Conservation (phyloP, 1,140 invertebrate genomes). For the Thaumatotibia leucotreta region DNA sequence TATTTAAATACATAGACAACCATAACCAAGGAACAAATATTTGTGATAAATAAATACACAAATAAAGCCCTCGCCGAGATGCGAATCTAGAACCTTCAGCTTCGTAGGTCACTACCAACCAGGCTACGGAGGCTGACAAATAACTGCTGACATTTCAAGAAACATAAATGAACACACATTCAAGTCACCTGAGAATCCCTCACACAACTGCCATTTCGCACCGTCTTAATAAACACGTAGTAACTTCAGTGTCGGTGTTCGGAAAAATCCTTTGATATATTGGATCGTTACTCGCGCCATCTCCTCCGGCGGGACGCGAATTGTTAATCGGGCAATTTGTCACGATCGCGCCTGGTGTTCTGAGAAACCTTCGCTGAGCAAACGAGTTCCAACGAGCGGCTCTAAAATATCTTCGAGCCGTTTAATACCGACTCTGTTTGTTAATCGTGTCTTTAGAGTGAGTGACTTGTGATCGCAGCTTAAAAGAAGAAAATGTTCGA, state of each 20-base stretch:
- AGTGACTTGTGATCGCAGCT: not conserved
- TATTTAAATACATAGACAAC: no score
- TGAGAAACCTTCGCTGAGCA: constrained; percentile 56
- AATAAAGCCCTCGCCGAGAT: no score
- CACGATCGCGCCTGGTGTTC: constrained; percentile 64
- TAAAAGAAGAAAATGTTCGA: no score
- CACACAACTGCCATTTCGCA: constrained; percentile 5
- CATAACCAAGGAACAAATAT: no score
- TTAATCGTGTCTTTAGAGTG: not conserved
- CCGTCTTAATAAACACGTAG: constrained; percentile 34
- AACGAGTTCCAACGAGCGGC: constrained; percentile 11
- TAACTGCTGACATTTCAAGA: no score
- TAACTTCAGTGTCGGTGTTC: constrained; percentile 51
- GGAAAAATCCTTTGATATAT: constrained; percentile 73
- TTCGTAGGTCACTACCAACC: no score
- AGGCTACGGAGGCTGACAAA: no score
- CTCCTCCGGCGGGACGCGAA: constrained; percentile 54
- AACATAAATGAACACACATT: not conserved
- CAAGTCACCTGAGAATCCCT: not conserved
- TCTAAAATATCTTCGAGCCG: not conserved
- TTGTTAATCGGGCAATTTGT: constrained; percentile 73
- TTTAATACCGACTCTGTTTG: not conserved
- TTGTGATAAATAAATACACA: no score
- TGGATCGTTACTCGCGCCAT: constrained; percentile 68
- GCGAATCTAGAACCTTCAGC: no score